phyloP scores from a whole-genome alignment of 2,888 invertebrate species.

The Trichopoda pennipes region DNA sequence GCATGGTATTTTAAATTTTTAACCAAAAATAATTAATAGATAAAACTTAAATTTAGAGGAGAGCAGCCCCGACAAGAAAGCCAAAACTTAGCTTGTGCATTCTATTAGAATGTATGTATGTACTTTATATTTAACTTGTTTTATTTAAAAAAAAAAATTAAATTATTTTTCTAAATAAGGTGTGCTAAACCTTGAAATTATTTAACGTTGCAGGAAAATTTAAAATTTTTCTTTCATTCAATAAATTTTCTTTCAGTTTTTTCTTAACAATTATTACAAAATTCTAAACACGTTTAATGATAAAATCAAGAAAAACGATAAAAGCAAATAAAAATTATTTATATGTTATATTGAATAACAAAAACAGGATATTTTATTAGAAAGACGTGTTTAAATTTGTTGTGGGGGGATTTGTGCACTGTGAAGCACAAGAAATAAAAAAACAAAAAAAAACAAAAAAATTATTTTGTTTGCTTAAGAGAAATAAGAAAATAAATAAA shows the following conservation, averaged over 20 bases:
- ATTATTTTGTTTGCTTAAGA: not conserved
- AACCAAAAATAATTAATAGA: too few species aligned
- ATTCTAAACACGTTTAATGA: constrained; percentile 44
- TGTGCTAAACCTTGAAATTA: constrained; percentile 2
- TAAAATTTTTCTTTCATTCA: not conserved
- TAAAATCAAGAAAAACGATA: constrained; percentile 27
- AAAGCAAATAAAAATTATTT: constrained; percentile 36
- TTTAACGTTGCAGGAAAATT: not conserved
- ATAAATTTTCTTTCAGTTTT: not conserved
- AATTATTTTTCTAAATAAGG: too few species aligned
- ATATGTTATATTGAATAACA: not conserved
- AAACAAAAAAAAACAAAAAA: not conserved
- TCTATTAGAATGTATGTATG: too few species aligned
- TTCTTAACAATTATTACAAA: not conserved
- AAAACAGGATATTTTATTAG: constrained; percentile 50
- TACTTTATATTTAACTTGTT: too few species aligned
- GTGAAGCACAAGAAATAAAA: not conserved
- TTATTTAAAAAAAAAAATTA: too few species aligned
- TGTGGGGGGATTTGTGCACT: not conserved
- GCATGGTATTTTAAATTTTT: too few species aligned
- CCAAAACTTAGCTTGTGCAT: too few species aligned
- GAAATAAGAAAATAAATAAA: not conserved
- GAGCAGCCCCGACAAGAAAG: too few species aligned
- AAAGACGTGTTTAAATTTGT: constrained; percentile 6
- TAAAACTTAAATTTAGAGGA: too few species aligned